Percentiles rank a stretch among this genome's conserved stretches.
Conservation (phyloP, 2,888 invertebrate species). For the Acronicta alni region DNA sequence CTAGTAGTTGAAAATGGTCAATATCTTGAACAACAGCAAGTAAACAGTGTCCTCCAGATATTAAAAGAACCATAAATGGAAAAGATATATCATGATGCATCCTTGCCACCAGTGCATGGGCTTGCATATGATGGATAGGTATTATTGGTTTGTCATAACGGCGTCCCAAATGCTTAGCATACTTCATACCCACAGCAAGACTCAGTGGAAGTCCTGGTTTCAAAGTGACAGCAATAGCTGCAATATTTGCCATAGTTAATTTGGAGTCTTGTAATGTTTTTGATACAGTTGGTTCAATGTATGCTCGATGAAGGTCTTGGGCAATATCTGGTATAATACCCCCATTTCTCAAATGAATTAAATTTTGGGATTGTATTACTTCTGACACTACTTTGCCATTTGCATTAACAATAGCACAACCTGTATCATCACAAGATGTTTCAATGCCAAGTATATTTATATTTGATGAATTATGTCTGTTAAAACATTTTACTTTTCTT, state of each 20-base stretch:
- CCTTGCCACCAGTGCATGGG: slow-evolving; percentile 97
- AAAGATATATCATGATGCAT: slow-evolving; percentile 93
- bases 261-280: slow-evolving; percentile 91
- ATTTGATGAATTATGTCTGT: slow-evolving; percentile 21
- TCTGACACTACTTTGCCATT: slow-evolving; percentile 94
- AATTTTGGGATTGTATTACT: slow-evolving; percentile 94
- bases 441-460: slow-evolving; percentile 95
- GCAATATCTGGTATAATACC: slow-evolving; percentile 98
- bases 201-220: slow-evolving; percentile 95
- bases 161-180: slow-evolving; percentile 94
- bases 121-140: slow-evolving; percentile 99
- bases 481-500: slow-evolving; percentile 21
- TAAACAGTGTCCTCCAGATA: slow-evolving; percentile 98
- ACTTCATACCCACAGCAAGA: slow-evolving; percentile 93
- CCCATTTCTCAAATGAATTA: slow-evolving; percentile 93
- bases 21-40: slow-evolving; percentile 93
- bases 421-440: slow-evolving; percentile 99
- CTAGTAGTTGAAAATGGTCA: slow-evolving; percentile 94
- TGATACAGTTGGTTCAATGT: slow-evolving; percentile 93
- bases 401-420: slow-evolving; percentile 95
- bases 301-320: slow-evolving; percentile 93
- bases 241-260: slow-evolving; percentile 91
- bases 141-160: slow-evolving; percentile 94
- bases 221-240: slow-evolving; percentile 96
- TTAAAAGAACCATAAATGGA: slow-evolving; percentile 96